Conservation (phyloP, 2,797 vertebrate genomes). For the Acrossocheilus wenchowensis region DNA sequence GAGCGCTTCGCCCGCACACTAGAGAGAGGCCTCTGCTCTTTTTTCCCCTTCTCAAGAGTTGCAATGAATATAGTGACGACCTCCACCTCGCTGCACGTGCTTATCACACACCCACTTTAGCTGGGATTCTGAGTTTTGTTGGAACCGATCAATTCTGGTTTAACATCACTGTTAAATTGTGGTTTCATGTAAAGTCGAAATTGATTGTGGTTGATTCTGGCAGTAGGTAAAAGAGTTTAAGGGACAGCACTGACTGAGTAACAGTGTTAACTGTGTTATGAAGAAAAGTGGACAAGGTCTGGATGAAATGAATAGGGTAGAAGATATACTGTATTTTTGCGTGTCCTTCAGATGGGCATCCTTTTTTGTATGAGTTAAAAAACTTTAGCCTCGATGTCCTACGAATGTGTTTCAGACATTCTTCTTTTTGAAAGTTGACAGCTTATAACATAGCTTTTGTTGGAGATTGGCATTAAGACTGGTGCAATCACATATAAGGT, state of each 20-base stretch:
- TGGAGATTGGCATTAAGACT: not conserved
- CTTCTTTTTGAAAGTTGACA: not conserved
- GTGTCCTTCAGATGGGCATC: not conserved
- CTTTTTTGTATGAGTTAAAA: not conserved
- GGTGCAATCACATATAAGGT: not conserved
- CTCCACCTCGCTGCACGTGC: conserved; percentile 41
- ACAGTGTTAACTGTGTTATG: not conserved
- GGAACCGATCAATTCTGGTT: not conserved
- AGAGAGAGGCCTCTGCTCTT: conserved; percentile 44
- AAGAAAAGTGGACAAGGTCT: not conserved
- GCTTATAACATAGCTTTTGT: not conserved
- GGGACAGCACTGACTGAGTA: not conserved
- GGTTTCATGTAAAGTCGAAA: conserved; percentile 7
- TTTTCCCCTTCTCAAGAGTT: conserved; percentile 41
- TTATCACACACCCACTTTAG: conserved; percentile 38
- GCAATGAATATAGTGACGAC: conserved; percentile 36
- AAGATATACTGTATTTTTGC: not conserved
- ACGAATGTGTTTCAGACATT: not conserved
- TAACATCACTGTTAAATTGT: conserved; percentile 15
- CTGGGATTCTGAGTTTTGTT: conserved; percentile 14
- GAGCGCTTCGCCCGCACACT: conserved; percentile 28
- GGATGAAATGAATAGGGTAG: not conserved
- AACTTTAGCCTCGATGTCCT: not conserved
- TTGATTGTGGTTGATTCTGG: not conserved
- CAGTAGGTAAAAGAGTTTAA: not conserved